Evolutionary conservation across 2,113 vertebrate genomes (phyloP).

Genomic region (Eira barbara): DNA sequence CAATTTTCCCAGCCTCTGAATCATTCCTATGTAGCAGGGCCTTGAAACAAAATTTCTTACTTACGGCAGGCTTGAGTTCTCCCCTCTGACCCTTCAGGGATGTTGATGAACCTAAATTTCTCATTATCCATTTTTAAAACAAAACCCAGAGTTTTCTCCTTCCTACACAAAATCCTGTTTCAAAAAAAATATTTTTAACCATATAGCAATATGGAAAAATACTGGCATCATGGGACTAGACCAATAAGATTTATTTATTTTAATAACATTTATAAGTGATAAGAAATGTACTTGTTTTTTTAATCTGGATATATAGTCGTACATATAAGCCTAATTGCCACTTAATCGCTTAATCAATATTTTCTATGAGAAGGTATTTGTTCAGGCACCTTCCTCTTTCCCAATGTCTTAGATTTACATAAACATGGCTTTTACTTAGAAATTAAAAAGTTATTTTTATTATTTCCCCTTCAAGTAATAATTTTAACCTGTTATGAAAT

Average conservation of each 20-base stretch:
- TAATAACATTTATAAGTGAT: not conserved
- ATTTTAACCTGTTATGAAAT: not conserved
- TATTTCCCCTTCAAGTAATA: not conserved
- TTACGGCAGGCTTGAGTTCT: fast-evolving
- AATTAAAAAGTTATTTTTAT: not conserved
- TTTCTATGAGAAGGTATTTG: not conserved
- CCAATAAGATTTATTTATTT: not conserved
- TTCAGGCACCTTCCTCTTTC: not conserved
- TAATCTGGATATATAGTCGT: not conserved
- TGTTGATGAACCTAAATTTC: not conserved
- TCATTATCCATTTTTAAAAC: not conserved
- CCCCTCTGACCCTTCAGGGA: not conserved
- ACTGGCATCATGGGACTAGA: not conserved
- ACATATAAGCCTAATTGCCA: not conserved
- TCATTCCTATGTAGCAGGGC: fast-evolving
- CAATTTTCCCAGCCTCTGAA: not conserved
- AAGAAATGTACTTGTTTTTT: not conserved
- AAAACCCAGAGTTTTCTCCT: not conserved
- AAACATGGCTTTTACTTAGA: not conserved
- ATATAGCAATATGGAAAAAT: not conserved
- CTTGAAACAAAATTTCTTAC: not conserved
- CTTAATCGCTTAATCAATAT: not conserved
- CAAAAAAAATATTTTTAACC: not conserved
- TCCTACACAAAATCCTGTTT: not conserved
- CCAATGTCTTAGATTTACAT: not conserved